Evolutionary conservation across 2,797 vertebrate species (phyloP), one percentile per base, ranked within the genome.

Genomic region (Gorsachius magnificus): DNA sequence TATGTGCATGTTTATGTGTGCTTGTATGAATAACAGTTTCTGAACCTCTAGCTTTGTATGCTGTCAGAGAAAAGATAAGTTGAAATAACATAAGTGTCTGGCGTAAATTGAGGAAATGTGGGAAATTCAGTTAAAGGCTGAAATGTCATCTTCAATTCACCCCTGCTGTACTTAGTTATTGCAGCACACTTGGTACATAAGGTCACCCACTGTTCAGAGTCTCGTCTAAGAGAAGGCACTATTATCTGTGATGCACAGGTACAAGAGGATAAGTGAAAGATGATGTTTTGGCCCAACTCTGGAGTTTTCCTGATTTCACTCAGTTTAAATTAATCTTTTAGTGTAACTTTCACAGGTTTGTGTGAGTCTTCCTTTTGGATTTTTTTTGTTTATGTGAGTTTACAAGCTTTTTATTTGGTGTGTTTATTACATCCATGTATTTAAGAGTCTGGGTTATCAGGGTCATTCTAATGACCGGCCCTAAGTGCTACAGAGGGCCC

Each of bases 101-200:
- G 84, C 5, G 0, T 86, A 95, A 82, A 88, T 76, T 53, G 94
- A 82, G 91, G 92, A 93, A 93, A 94, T 91, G 66, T 74, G 63
- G 92, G 82, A 92, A 92, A 97, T 94, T 72, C 82, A 91, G 84
- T 96, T 95, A 96, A 92, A 96, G 95, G 89, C 78, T 95, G 83
- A 97, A 97, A 96, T 95, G 89, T 87, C 97, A 96, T 96, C 82
- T 86, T 91, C 95, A 96, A 58, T 91, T 97, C 89, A 92, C 90
- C 94, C 82, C 82, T 95, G 91, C 93, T 94, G 82, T 88, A 96
- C 80, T 83, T 96, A 78, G 95, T 96, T 92, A 95, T 64, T 91
- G 87, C 91, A 94, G 92, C 82, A 83, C 69, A 72, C 83, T 87
- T 90, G 82, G 92, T 93, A 86, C 89, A 93, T 64, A 95, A 95